Conservation (phyloP, 1,140 invertebrate genomes). For the Drosophila orena region DNA sequence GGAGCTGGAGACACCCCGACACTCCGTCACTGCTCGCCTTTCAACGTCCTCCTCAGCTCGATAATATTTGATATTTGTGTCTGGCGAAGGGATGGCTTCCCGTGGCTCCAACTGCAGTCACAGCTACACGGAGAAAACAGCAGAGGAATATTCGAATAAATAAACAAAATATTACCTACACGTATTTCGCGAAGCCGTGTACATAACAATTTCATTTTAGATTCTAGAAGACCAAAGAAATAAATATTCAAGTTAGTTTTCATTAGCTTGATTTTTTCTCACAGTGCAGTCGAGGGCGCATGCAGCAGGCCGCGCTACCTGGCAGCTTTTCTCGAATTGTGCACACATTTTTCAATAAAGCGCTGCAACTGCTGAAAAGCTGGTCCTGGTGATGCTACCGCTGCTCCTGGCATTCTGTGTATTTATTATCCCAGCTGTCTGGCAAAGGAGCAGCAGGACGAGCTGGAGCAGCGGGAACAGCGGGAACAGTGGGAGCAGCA, state of each 20-base stretch:
- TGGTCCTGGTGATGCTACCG: conserved; percentile 15
- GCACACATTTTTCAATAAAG: conserved; percentile 79
- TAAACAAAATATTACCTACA: too few species aligned
- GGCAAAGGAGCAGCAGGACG: conserved; percentile 23
- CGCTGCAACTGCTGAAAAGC: conserved; percentile 57
- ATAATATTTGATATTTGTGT: conserved; percentile 79
- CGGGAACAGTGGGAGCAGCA: conserved; percentile 8
- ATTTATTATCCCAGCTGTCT: conserved; percentile 66
- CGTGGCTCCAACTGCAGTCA: conserved; percentile 20
- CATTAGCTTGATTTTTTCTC: not conserved
- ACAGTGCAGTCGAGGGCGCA: not conserved
- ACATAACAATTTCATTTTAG: too few species aligned
- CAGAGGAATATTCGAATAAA: not conserved
- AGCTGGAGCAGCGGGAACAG: conserved; percentile 34
- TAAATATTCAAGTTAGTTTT: not conserved
- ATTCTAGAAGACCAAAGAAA: too few species aligned
- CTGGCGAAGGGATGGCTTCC: conserved; percentile 15
- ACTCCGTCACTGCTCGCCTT: conserved; percentile 66
- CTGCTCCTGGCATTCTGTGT: conserved; percentile 38
- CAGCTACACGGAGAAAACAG: not conserved
- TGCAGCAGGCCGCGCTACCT: conserved; percentile 30
- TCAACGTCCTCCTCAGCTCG: conserved; percentile 48
- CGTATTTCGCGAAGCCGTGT: too few species aligned
- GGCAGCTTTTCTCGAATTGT: conserved; percentile 68
- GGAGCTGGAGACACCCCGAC: conserved; percentile 49